These are phyloP conservation scores for Rhynchopsitta pachyrhyncha DNA, from an alignment of 2,113 vertebrate species.

Conservation along the genomic window DNA sequence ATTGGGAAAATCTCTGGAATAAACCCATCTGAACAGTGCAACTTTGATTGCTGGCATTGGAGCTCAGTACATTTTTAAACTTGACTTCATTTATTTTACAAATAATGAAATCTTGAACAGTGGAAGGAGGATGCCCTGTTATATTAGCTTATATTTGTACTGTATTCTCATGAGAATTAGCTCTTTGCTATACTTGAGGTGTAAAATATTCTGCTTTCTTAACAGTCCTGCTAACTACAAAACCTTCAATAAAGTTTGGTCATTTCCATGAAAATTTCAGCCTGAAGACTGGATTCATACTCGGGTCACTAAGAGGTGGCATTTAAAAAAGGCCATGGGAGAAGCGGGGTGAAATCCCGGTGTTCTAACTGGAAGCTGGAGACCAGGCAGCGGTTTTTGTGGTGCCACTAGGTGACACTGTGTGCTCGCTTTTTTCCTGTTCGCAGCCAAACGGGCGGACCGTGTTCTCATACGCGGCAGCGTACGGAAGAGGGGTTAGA, in stretches of 20 bases:
- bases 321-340: background rate
- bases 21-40: conserved; percentile 22
- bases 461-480: background rate
- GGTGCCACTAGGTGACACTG: conserved; percentile 37
- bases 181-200: conserved; percentile 71
- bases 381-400: background rate
- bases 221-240: conserved; percentile 67
- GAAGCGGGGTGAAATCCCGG: background rate
- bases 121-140: conserved; percentile 36
- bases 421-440: background rate
- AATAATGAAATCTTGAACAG: conserved; percentile 42
- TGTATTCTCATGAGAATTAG: conserved; percentile 72
- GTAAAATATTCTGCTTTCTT: conserved; percentile 80
- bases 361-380: background rate
- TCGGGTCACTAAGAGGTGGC: background rate
- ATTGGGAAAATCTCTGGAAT: conserved; percentile 37
- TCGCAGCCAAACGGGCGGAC: background rate
- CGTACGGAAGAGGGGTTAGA: background rate
- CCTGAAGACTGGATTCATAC: background rate
- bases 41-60: conserved; percentile 53
- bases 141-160: conserved; percentile 65
- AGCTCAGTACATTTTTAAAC: conserved; percentile 40
- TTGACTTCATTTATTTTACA: conserved; percentile 65
- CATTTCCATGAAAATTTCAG: background rate
- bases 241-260: conserved; percentile 77